Evolutionary conservation across 35 echinoderm and acorn worm species (phyloP).

Genomic region (Holothuria glaberrima): DNA sequence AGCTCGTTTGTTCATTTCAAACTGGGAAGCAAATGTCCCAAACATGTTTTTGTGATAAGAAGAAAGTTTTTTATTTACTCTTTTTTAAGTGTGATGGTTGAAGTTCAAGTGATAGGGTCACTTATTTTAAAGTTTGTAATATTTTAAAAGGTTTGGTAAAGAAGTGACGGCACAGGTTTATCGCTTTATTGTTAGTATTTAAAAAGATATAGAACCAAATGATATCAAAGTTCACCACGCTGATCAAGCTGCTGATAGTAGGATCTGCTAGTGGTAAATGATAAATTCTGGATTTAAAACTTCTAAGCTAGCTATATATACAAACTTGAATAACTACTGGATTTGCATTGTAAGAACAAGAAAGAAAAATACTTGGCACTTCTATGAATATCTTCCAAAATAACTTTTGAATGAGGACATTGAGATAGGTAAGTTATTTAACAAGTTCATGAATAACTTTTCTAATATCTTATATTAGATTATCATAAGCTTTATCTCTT

Average conservation of each 20-base stretch:
- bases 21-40: slow-evolving; percentile 44
- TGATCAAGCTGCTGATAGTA: slow-evolving; percentile 12
- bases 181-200: slow-evolving; percentile 9
- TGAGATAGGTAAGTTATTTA: no score
- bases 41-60: slow-evolving; percentile 46
- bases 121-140: slow-evolving; percentile 34
- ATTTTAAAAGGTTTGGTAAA: neutral
- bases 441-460: no score
- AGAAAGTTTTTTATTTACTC: slow-evolving; percentile 1
- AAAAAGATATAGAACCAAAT: slow-evolving; percentile 13
- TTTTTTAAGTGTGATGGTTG: slow-evolving; percentile 20
- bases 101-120: slow-evolving; percentile 42
- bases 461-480: no score
- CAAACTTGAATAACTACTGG: neutral
- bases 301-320: neutral
- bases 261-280: neutral
- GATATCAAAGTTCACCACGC: slow-evolving; percentile 23
- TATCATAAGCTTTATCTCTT: no score
- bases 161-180: neutral
- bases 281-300: neutral
- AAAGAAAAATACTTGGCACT: no score
- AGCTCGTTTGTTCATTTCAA: neutral
- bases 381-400: no score
- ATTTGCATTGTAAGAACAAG: no score
- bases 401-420: no score